Percentiles rank a stretch among this genome's conserved stretches.
These are phyloP conservation scores for Tenualosa thibaudeaui DNA, from an alignment of 2,797 vertebrate genomes.

Conservation along the genomic window DNA sequence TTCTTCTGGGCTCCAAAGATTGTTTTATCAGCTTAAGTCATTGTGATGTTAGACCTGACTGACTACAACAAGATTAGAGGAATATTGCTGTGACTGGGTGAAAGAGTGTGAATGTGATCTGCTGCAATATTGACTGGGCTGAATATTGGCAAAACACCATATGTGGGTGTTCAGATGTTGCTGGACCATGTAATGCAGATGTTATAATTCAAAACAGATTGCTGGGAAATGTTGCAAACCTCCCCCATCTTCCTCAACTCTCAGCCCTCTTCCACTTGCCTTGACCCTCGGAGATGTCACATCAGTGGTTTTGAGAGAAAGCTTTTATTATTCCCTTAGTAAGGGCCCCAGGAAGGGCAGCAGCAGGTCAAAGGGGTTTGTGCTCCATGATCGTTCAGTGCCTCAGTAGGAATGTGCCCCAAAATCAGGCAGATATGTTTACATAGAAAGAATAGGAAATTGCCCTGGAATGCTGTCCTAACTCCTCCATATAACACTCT, in stretches of 20 bases:
- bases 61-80: not conserved
- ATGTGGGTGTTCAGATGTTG: not conserved
- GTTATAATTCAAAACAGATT: not conserved
- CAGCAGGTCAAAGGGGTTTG: not conserved
- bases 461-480: not conserved
- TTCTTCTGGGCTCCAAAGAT: not conserved
- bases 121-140: not conserved
- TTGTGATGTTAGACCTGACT: not conserved
- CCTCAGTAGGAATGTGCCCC: not conserved
- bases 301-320: not conserved
- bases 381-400: not conserved
- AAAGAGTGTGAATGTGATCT: not conserved
- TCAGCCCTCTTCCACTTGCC: not conserved
- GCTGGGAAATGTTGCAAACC: not conserved
- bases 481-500: not conserved
- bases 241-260: not conserved
- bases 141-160: not conserved
- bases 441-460: not conserved
- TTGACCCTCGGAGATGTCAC: not conserved
- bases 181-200: not conserved
- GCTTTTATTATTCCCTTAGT: slow-evolving; percentile 9
- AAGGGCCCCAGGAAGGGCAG: not conserved
- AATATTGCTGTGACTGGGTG: not conserved
- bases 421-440: not conserved
- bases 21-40: not conserved